These are phyloP conservation scores for Halesus radiatus DNA, from an alignment of 1,140 invertebrate genomes.

Conservation along the genomic window DNA sequence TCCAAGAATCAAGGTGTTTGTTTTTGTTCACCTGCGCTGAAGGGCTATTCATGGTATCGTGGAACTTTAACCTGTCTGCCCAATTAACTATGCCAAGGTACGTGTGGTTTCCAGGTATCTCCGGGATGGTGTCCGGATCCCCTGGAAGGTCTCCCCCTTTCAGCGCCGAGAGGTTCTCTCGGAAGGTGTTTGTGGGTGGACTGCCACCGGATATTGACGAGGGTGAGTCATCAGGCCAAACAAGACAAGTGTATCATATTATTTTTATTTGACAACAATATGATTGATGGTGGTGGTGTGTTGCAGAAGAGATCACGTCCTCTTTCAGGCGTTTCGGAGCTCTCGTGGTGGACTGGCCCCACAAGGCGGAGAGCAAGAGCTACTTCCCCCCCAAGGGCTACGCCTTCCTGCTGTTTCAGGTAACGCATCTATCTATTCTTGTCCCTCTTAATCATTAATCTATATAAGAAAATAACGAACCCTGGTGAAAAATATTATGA, in stretches of 20 bases:
- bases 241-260: too few species aligned
- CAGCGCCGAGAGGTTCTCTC: slow-evolving; percentile 86
- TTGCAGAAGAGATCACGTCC: slow-evolving; percentile 95
- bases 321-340: slow-evolving; percentile 97
- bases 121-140: slow-evolving; percentile 56
- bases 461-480: too few species aligned
- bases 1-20: too few species aligned
- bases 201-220: slow-evolving; percentile 98
- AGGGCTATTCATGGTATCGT: neutral
- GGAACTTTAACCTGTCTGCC: neutral
- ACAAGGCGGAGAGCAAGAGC: slow-evolving; percentile 99
- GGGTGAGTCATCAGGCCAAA: slow-evolving; percentile 73
- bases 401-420: slow-evolving; percentile 92
- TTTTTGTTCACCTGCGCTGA: neutral
- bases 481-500: too few species aligned
- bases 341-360: slow-evolving; percentile 98
- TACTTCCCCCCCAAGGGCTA: slow-evolving; percentile 99
- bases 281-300: neutral
- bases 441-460: too few species aligned
- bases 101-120: neutral
- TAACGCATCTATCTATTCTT: slow-evolving; percentile 60
- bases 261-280: too few species aligned
- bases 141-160: slow-evolving; percentile 64
- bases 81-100: neutral
- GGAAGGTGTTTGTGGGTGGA: slow-evolving; percentile 99